phyloP scores from a whole-genome alignment of 53 echinoderm and acorn worm species.

The Hippasteria phrygiana region DNA sequence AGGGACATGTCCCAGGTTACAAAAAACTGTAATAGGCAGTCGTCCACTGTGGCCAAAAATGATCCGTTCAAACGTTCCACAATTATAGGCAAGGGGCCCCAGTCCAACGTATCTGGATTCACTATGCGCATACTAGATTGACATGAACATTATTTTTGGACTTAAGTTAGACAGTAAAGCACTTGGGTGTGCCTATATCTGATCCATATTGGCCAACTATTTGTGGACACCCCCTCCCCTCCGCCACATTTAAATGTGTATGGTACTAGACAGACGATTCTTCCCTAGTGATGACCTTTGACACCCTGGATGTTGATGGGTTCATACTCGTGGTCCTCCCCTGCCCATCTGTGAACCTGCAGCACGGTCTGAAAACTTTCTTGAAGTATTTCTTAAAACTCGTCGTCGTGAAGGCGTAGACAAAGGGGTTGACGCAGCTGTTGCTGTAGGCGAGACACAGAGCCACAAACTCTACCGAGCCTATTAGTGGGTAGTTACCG shows the following conservation, averaged over 20 bases:
- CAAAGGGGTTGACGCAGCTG: conserved; percentile 92
- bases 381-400: conserved; percentile 97
- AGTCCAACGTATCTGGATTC: no score
- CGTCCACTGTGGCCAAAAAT: background rate
- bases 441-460: conserved; percentile 91
- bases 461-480: conserved; percentile 45
- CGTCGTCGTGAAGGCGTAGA: conserved; percentile 97
- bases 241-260: background rate
- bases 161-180: no score
- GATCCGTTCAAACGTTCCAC: no score
- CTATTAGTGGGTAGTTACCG: background rate
- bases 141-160: no score
- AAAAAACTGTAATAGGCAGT: background rate
- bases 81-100: no score
- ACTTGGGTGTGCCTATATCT: no score
- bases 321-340: conserved; percentile 10
- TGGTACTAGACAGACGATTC: conserved; percentile 31
- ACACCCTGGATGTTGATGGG: conserved; percentile 38
- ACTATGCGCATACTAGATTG: no score
- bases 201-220: no score
- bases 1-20: background rate
- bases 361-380: conserved; percentile 74
- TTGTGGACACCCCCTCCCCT: no score
- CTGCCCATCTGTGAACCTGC: conserved; percentile 22
- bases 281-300: conserved; percentile 52